A percentile compares a stretch with the other conserved stretches of the same genome.
phyloP scores from a whole-genome alignment of 2,888 invertebrate species.

The Acrocera orbiculus region DNA sequence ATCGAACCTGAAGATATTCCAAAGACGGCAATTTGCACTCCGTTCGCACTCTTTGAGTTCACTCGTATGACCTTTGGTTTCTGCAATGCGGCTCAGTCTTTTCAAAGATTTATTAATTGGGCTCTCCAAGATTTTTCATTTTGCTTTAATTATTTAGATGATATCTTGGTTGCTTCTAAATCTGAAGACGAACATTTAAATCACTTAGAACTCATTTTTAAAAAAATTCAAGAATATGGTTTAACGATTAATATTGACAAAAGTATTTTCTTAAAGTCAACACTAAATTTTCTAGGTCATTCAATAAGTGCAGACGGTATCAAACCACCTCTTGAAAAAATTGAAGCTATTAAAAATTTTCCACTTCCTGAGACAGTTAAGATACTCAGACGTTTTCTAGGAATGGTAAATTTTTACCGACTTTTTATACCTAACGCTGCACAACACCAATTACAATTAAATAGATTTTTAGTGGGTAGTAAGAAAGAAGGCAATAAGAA shows the following conservation, averaged over 20 bases:
- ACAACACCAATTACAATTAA: not conserved
- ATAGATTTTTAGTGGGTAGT: not conserved
- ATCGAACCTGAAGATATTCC: too few species aligned
- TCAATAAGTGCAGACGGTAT: not conserved
- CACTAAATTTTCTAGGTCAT: not conserved
- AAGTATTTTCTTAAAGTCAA: not conserved
- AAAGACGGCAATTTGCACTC: too few species aligned
- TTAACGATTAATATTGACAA: conserved; percentile 1
- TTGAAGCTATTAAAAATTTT: not conserved
- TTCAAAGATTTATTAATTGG: too few species aligned
- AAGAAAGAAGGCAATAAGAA: conserved; percentile 1
- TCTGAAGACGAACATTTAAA: too few species aligned
- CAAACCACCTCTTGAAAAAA: not conserved
- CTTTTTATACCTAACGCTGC: not conserved
- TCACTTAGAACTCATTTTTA: too few species aligned
- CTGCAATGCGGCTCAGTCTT: too few species aligned
- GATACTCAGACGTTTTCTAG: conserved; percentile 1
- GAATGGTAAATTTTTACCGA: conserved; percentile 1
- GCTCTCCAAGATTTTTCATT: too few species aligned
- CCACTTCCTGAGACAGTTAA: not conserved
- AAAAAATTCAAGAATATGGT: not conserved
- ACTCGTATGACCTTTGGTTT: too few species aligned
- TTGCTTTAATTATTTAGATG: too few species aligned
- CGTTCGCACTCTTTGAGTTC: too few species aligned
- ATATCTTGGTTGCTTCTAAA: too few species aligned